Conservation (phyloP, 2,888 invertebrate species). For the Troides aeacus region DNA sequence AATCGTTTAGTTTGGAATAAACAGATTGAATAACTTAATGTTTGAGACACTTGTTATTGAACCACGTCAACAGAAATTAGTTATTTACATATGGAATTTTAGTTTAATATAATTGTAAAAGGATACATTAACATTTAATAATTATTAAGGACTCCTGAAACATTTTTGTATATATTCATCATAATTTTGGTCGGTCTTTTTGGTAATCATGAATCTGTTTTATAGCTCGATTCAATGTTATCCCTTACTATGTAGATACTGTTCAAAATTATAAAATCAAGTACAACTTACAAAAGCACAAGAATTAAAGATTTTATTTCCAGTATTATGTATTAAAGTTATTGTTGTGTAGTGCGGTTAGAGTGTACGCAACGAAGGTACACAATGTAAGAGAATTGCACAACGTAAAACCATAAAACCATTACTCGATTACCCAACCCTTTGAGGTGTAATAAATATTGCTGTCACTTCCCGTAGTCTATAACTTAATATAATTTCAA, state of each 20-base stretch:
- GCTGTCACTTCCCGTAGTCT: conserved; percentile 47
- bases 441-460: conserved; percentile 74
- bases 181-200: neutral
- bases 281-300: neutral
- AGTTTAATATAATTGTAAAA: neutral
- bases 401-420: conserved; percentile 73
- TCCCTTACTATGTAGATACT: neutral
- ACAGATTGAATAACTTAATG: neutral
- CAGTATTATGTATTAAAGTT: conserved; percentile 10
- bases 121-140: neutral
- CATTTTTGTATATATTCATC: neutral
- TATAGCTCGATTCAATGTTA: neutral
- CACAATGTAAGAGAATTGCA: conserved; percentile 73
- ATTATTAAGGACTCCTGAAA: neutral
- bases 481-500: conserved; percentile 33
- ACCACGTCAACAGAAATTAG: neutral
- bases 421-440: conserved; percentile 70
- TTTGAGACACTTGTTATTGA: neutral
- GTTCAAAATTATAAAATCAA: neutral
- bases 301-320: neutral
- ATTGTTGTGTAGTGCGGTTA: conserved; percentile 35
- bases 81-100: neutral
- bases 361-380: conserved; percentile 37
- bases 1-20: neutral
- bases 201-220: neutral